A percentile compares a stretch with the other conserved stretches of the same genome.
Conservation (phyloP, 2,113 vertebrate species). For the Salvelinus fontinalis region DNA sequence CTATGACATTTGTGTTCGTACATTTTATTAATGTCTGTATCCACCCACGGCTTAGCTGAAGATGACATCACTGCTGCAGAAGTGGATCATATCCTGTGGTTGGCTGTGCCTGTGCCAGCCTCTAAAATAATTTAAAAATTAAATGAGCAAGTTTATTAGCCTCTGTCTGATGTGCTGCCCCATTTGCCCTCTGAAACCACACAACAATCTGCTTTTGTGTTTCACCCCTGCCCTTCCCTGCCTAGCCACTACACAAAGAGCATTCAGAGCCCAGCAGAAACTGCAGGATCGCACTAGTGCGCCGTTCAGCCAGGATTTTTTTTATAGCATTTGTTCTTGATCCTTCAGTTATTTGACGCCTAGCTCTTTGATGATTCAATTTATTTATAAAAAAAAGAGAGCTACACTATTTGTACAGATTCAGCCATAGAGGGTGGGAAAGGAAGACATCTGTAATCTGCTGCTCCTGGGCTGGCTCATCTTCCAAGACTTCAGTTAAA, state of each 20-base stretch:
- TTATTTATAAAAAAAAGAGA: neutral
- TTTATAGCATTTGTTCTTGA: slow-evolving; percentile 52
- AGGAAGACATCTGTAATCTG: slow-evolving; percentile 49
- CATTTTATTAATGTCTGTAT: neutral
- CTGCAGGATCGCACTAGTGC: slow-evolving; percentile 43
- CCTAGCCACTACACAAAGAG: slow-evolving; percentile 56
- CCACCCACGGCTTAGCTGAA: neutral
- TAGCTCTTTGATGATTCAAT: neutral
- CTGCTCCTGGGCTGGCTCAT: slow-evolving; percentile 29
- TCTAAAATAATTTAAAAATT: neutral
- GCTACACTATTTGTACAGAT: slow-evolving; percentile 36
- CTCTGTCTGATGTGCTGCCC: slow-evolving; percentile 48
- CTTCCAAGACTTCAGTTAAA: slow-evolving; percentile 13
- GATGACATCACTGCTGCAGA: slow-evolving; percentile 49
- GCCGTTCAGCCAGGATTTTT: slow-evolving; percentile 36
- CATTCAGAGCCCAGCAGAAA: slow-evolving; percentile 55
- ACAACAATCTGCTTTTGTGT: slow-evolving; percentile 59
- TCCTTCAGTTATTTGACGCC: slow-evolving; percentile 36
- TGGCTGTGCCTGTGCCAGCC: slow-evolving; percentile 40
- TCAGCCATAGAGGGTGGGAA: slow-evolving; percentile 20
- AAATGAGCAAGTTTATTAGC: slow-evolving; percentile 59
- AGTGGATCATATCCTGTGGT: slow-evolving; percentile 38
- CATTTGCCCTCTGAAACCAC: slow-evolving; percentile 55
- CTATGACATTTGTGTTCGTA: neutral
- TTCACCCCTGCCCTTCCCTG: slow-evolving; percentile 31